A percentile compares a stretch with the other conserved stretches of the same genome.
Conservation (phyloP, 2,113 vertebrate species). For the Ibidorhyncha struthersii region DNA sequence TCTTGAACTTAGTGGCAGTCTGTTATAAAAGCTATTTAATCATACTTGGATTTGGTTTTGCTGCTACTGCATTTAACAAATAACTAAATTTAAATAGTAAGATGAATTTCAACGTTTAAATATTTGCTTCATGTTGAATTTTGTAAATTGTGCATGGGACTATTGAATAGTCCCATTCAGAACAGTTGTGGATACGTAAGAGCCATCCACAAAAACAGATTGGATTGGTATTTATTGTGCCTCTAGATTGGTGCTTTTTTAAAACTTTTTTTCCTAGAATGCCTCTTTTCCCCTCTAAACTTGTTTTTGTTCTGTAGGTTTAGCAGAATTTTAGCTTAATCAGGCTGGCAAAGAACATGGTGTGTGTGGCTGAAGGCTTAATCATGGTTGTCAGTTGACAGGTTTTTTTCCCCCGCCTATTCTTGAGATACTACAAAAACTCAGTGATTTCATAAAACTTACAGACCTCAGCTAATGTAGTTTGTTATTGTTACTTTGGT, state of each 20-base stretch:
- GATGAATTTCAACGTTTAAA: neutral
- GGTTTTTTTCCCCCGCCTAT: neutral
- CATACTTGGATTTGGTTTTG: neutral
- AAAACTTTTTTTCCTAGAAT: neutral
- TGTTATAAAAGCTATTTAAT: neutral
- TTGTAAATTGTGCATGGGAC: neutral
- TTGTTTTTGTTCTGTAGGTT: neutral
- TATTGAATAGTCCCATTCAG: neutral
- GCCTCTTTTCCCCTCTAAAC: neutral
- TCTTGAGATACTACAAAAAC: neutral
- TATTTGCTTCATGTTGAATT: conserved; percentile 2
- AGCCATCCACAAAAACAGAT: neutral
- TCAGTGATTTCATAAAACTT: neutral
- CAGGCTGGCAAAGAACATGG: neutral
- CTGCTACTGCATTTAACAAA: neutral
- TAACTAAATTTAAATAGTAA: neutral
- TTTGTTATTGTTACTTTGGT: neutral
- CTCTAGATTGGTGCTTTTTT: neutral
- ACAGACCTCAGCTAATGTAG: neutral
- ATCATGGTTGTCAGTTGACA: neutral
- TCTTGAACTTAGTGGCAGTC: neutral
- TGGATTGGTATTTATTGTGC: neutral
- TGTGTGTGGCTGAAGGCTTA: neutral
- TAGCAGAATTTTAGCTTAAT: neutral
- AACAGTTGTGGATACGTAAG: neutral